Evolutionary conservation across 2,888 invertebrate genomes (phyloP), one percentile per base, ranked within the genome.

Genomic region (Eubasilissa splendida): DNA sequence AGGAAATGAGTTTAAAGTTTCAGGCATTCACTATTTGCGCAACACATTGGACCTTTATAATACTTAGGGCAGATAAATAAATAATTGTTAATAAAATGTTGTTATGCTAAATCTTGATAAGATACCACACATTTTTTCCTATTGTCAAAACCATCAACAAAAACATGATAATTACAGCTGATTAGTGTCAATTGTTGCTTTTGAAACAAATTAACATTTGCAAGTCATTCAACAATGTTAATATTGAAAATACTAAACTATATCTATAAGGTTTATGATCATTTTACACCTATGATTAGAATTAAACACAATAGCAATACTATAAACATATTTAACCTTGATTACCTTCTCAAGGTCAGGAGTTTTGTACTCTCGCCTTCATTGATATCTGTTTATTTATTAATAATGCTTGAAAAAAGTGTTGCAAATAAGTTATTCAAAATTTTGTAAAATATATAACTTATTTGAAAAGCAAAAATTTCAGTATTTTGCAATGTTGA

Each of bases 311-410:
- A 63, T 12, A 10, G 63, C 63, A 11, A 60, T 7, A 33, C 3
- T 42, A 4, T 76, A n/a, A 9, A 33, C 68, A 22, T 78, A 73
- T 73, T 31, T 74, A 31, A 59, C 63, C 85, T 86, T 60, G 50
- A 63, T 10, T 60, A 52, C 52, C 12, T 50, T 50, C 52, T 22
- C 63, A 75, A 63, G 60, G 60, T 75, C 63, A 11, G 52, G 31
- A 75, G 63, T 52, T 75, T 22, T 75, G 59, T 63, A 60, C 59
- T 60, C 52, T 75, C 53, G 58, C 58, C 58, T 58, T 0, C 58
- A 58, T 11, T 4, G n/a, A 58, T 58, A n/a, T 58, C n/a, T 58
- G 11, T 58, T n/a, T 22, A 22, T 22, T 22, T 22, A 22, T 22
- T 22, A 22, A 22, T 22, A 22, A 22, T 22, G 1, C 22, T 22